Evolutionary conservation across 1,140 invertebrate species (phyloP).

Genomic region (Cephus cinctus): DNA sequence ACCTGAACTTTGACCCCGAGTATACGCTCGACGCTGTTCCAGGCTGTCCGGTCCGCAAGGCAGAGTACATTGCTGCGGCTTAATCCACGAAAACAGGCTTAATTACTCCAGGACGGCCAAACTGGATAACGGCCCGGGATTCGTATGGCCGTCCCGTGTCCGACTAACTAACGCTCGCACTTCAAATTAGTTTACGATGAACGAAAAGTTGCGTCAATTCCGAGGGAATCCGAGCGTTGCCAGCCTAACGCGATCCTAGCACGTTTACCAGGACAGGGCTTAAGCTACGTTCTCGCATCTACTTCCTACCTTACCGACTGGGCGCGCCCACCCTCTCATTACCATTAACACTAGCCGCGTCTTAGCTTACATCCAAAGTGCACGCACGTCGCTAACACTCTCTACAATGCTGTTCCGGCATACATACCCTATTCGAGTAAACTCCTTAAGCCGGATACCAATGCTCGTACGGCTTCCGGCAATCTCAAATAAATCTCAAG

Average conservation of each 20-base stretch:
- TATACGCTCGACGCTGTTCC: not conserved
- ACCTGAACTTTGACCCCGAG: no score
- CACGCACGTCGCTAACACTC: no score
- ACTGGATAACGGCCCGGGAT: conserved; percentile 37
- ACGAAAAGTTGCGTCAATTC: conserved; percentile 42
- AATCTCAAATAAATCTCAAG: no score
- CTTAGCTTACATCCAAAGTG: no score
- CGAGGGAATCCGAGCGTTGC: conserved; percentile 32
- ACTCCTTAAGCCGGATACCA: no score
- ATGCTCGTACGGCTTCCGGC: no score
- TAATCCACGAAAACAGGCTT: conserved; percentile 47
- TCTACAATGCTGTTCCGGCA: no score
- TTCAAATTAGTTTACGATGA: conserved; percentile 49
- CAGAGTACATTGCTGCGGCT: no score
- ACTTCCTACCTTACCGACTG: no score
- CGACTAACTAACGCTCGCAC: conserved; percentile 42
- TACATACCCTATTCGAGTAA: no score
- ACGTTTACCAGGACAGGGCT: conserved; percentile 9
- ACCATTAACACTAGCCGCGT: no score
- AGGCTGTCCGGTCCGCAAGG: not conserved
- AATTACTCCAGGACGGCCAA: conserved; percentile 40
- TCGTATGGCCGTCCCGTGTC: conserved; percentile 48
- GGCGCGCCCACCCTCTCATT: no score
- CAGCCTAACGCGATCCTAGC: conserved; percentile 19
- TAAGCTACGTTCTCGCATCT: conserved; percentile 24